Conservation (phyloP, 2,113 vertebrate genomes). For the Entosphenus tridentatus region DNA sequence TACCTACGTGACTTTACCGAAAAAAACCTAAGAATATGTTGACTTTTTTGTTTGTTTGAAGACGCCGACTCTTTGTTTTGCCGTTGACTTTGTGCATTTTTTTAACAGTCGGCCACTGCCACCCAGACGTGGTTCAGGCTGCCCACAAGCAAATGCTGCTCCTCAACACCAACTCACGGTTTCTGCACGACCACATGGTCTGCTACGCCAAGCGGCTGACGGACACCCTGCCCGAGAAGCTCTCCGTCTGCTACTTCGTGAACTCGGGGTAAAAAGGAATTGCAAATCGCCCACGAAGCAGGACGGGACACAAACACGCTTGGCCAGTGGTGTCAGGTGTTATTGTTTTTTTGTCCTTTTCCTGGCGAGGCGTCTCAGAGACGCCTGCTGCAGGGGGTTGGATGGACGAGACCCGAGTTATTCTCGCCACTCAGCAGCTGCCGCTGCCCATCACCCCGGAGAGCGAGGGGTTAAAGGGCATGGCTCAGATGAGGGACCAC, state of each 20-base stretch:
- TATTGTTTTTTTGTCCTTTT: background rate
- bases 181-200: conserved; percentile 77
- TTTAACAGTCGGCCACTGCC: conserved; percentile 63
- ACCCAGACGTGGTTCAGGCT: conserved; percentile 57
- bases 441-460: no score
- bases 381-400: no score
- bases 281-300: no score
- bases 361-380: background rate
- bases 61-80: background rate
- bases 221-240: conserved; percentile 45
- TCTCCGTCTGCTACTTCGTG: conserved; percentile 82
- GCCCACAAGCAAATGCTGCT: conserved; percentile 61
- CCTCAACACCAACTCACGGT: conserved; percentile 87
- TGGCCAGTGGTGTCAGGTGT: no score
- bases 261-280: conserved; percentile 60
- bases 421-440: no score
- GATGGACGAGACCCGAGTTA: no score
- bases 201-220: conserved; percentile 55
- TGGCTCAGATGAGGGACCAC: no score
- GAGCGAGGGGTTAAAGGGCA: no score
- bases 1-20: no score
- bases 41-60: background rate
- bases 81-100: background rate
- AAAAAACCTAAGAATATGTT: no score
- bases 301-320: no score